Conservation (phyloP, 2,888 invertebrate species). For the Tillus elongatus region DNA sequence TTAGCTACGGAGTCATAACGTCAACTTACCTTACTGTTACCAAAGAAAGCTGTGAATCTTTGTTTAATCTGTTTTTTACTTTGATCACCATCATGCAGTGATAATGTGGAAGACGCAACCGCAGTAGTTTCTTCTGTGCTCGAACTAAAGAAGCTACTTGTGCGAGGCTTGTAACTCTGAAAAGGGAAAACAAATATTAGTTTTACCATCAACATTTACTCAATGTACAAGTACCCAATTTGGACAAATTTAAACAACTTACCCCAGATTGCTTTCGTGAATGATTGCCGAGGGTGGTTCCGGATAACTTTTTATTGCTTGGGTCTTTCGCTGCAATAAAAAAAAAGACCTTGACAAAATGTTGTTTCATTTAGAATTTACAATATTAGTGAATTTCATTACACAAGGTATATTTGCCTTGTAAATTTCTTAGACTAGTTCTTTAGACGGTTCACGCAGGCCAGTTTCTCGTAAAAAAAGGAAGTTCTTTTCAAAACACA, state of each 20-base stretch:
- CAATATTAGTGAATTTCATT: too few relatives aligned
- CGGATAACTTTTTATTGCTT: slow-evolving; percentile 37
- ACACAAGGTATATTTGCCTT: too few relatives aligned
- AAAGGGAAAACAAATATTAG: too few relatives aligned
- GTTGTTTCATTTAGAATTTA: too few relatives aligned
- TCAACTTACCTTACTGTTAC: slow-evolving; percentile 52
- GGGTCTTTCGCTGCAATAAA: slow-evolving; percentile 34
- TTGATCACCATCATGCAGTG: slow-evolving; percentile 35
- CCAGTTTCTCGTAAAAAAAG: too few relatives aligned
- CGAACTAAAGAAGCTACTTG: slow-evolving; percentile 38
- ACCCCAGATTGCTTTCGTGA: slow-evolving; percentile 42
- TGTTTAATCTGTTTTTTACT: slow-evolving; percentile 51
- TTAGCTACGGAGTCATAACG: too few relatives aligned
- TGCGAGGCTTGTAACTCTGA: slow-evolving; percentile 35
- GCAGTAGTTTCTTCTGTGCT: slow-evolving; percentile 37
- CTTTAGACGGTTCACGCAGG: too few relatives aligned
- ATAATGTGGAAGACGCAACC: slow-evolving; percentile 31
- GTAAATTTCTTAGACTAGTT: too few relatives aligned
- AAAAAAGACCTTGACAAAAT: too few relatives aligned
- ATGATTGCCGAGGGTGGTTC: slow-evolving; percentile 34
- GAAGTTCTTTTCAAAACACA: too few relatives aligned
- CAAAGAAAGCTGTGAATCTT: slow-evolving; percentile 63
- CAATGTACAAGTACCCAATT: neutral
- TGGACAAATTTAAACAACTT: too few relatives aligned
- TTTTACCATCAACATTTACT: too few relatives aligned